Conservation (phyloP, 2,797 vertebrate species). For the Sebastiscus albofasciatus region DNA sequence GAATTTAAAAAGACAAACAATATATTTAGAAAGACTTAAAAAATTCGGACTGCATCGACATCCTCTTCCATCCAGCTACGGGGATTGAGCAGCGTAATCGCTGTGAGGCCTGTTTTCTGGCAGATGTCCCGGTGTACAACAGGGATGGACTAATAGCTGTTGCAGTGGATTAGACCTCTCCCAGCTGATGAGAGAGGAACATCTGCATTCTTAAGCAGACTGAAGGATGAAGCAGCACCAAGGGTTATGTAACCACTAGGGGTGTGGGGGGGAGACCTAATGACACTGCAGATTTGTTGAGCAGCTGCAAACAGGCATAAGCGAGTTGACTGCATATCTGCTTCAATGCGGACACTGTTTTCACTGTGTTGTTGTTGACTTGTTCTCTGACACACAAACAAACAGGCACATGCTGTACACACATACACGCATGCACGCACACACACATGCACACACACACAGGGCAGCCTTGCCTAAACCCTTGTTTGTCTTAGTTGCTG, state of each 20-base stretch:
- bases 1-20: background rate
- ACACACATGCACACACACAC: background rate
- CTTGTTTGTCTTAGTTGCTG: background rate
- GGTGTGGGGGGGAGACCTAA: background rate
- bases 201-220: slow-evolving; percentile 15
- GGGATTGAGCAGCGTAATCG: background rate
- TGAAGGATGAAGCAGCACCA: slow-evolving; percentile 7
- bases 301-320: slow-evolving; percentile 2
- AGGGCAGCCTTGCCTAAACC: background rate
- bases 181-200: slow-evolving; percentile 7
- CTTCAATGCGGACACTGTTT: background rate
- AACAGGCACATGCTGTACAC: background rate
- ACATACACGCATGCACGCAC: background rate
- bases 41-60: background rate
- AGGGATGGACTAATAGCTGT: background rate
- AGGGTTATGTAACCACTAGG: slow-evolving; percentile 27
- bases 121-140: background rate
- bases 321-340: background rate
- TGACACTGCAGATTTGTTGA: slow-evolving; percentile 22
- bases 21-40: background rate
- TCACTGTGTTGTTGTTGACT: background rate
- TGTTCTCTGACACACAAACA: background rate
- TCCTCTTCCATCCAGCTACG: background rate
- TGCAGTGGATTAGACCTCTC: slow-evolving; percentile 21
- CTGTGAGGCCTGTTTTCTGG: background rate